Conservation (phyloP, 2,113 vertebrate genomes). For the Phyllostomus hastatus region DNA sequence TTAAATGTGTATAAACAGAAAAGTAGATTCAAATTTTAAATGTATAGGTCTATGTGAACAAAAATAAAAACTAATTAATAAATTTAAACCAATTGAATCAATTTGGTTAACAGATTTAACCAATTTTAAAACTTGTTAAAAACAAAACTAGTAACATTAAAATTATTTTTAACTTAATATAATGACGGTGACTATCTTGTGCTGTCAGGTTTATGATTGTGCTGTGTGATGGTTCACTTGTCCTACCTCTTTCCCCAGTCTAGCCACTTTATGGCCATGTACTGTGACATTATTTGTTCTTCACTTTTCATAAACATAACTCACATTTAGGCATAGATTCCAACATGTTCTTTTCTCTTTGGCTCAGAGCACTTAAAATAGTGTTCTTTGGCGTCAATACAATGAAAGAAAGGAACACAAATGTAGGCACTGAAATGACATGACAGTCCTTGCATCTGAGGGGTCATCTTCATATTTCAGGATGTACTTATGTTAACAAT, state of each 20-base stretch:
- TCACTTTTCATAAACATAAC: neutral
- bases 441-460: neutral
- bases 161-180: neutral
- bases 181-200: neutral
- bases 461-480: slow-evolving; percentile 26
- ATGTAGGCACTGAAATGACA: neutral
- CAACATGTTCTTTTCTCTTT: slow-evolving; percentile 34
- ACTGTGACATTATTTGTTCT: slow-evolving; percentile 1
- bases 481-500: neutral
- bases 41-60: neutral
- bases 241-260: neutral
- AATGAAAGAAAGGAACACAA: neutral
- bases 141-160: neutral
- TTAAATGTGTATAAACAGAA: slow-evolving; percentile 9
- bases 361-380: neutral
- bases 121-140: neutral
- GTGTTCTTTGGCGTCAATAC: neutral
- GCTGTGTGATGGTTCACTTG: neutral
- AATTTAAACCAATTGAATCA: neutral
- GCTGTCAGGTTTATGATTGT: neutral
- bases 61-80: neutral
- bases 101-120: neutral
- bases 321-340: slow-evolving; percentile 26
- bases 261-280: neutral
- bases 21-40: neutral